Evolutionary conservation across 2,113 vertebrate species (phyloP), one percentile per base, ranked within the genome.

Genomic region (Leucosticte australis): DNA sequence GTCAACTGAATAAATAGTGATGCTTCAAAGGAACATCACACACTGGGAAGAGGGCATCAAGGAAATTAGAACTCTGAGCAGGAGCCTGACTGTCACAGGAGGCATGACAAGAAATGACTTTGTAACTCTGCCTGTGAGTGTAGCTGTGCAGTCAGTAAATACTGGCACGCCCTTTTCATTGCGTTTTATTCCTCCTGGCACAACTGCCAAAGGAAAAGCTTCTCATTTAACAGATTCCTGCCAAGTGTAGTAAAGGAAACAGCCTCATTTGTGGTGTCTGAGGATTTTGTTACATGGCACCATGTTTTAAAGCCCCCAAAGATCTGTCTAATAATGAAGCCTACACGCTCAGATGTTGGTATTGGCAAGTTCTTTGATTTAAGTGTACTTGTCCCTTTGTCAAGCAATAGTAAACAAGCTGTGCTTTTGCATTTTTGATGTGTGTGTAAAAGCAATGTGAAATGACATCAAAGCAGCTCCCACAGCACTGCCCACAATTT

Each of bases 341-440:
- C 55, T 87, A 39, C 55, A 64, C 30, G 27, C 89, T 94, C 87
- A 90, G 55, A 83, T 67, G 74, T 83, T 85, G 83, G 84, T 90
- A 94, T 47, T 94, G 94, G 94, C 82, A 97, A 95, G 83, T 87
- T 44, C 64, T 96, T 83, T 91, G 65, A 70, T 84, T 59, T 85
- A 95, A 95, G 46, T 39, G 44, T 33, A 76, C 74, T 95, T 81
- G 89, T 88, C 35, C 94, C 89, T 95, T 92, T 94, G 83, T 90
- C 88, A 86, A 89, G 70, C 83, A 83, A 80, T 31, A 92, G 87
- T 74, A 96, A 96, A 80, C 79, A 96, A 96, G 84, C 77, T 90
- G 83, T 60, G 79, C 91, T 71, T 94, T 90, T 94, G 90, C 95
- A 94, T 95, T 97, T 97, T 96, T 97, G 60, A 97, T 97, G 94